Evolutionary conservation across 2,113 vertebrate genomes (phyloP).

Genomic region (Dunckerocampus dactyliophorus): DNA sequence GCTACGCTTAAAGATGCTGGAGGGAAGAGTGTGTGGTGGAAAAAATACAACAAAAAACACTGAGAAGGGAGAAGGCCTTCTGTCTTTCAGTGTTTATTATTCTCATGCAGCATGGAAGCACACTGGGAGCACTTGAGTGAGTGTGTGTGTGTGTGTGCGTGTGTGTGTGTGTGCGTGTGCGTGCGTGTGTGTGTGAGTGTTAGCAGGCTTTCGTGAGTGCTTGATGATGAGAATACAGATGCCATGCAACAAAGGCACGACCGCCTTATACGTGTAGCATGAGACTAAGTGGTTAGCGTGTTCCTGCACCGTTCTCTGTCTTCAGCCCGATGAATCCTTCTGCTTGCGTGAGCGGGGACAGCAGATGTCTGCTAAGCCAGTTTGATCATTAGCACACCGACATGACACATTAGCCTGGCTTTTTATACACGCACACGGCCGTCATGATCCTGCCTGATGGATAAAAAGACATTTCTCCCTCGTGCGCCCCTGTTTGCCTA

Average conservation of each 20-base stretch:
- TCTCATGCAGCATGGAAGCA: constrained; percentile 18
- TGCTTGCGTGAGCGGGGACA: constrained; percentile 44
- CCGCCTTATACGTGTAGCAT: constrained; percentile 10
- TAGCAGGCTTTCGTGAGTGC: constrained; percentile 17
- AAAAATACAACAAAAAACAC: constrained; percentile 14
- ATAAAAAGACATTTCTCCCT: constrained; percentile 13
- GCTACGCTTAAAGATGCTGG: constrained; percentile 19
- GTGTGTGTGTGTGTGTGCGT: constrained; percentile 2
- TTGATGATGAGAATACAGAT: constrained; percentile 12
- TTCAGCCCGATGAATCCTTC: constrained; percentile 20
- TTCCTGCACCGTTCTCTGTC: neutral
- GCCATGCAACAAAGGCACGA: constrained; percentile 16
- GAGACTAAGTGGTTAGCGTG: constrained; percentile 31
- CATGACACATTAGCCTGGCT: constrained; percentile 38
- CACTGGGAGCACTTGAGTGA: constrained; percentile 1
- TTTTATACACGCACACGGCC: constrained; percentile 11
- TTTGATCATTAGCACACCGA: constrained; percentile 44
- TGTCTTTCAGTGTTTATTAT: constrained; percentile 47
- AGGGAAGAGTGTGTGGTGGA: constrained; percentile 17
- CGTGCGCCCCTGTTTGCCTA: neutral
- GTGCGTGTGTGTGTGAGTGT: no score
- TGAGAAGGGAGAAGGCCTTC: constrained; percentile 30
- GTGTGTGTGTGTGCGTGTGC: neutral
- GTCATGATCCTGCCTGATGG: neutral
- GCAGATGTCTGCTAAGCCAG: constrained; percentile 37